Conservation (phyloP, 2,797 vertebrate genomes). For the Peromyscus attwateri region DNA sequence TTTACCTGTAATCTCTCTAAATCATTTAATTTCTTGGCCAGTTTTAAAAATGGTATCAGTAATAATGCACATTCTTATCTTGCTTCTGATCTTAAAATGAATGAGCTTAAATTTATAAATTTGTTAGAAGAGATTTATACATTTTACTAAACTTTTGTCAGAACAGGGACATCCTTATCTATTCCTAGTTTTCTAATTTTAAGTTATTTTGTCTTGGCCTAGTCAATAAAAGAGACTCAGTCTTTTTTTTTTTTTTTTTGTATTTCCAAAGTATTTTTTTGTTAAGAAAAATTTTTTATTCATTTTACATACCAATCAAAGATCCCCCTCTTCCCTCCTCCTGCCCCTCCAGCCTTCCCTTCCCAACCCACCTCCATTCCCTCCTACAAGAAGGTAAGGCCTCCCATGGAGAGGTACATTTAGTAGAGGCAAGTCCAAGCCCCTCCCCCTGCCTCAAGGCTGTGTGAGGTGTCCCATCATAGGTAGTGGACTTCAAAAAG, state of each 20-base stretch:
- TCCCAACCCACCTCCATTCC: no score
- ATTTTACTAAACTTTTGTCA: conserved; percentile 11
- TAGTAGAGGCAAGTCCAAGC: no score
- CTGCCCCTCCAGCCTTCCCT: no score
- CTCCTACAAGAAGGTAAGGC: no score
- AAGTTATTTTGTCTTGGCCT: conserved; percentile 9
- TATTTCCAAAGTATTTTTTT: no score
- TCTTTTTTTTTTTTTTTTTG: not conserved
- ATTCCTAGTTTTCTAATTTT: not conserved
- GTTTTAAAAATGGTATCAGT: not conserved
- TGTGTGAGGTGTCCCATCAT: no score
- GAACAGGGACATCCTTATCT: not conserved
- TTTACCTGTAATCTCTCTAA: not conserved
- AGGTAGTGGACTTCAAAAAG: no score
- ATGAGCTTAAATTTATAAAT: conserved; percentile 17
- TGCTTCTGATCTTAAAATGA: conserved; percentile 46
- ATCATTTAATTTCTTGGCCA: conserved; percentile 18
- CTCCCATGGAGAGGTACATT: no score
- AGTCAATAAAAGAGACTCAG: not conserved
- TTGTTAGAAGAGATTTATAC: conserved; percentile 4
- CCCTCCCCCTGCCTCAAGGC: no score
- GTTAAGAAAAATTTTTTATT: no score
- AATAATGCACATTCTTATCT: not conserved
- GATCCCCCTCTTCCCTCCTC: no score
- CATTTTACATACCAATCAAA: no score